Evolutionary conservation across 2,113 vertebrate genomes (phyloP).

Genomic region (Electrona antarctica): DNA sequence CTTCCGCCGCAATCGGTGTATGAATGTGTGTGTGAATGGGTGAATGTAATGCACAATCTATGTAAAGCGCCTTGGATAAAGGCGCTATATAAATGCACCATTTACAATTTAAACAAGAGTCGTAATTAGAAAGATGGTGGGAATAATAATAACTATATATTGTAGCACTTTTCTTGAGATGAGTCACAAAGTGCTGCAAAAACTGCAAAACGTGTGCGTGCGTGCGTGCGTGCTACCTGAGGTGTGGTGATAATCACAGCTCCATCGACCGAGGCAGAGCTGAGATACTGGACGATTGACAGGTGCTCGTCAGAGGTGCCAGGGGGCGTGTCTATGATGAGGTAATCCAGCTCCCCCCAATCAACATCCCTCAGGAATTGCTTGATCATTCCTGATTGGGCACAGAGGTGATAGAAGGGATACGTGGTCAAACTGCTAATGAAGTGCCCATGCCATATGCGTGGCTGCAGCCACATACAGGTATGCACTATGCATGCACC

Average conservation of each 20-base stretch:
- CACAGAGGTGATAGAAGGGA: not conserved
- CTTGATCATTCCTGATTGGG: conserved; percentile 90
- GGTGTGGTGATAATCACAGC: conserved; percentile 93
- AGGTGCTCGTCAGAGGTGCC: conserved; percentile 96
- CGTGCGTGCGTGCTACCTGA: conserved; percentile 79
- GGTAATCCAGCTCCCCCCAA: conserved; percentile 95
- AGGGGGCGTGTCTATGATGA: conserved; percentile 92
- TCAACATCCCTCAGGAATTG: conserved; percentile 96
- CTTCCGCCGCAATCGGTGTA: no score
- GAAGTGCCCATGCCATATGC: not conserved
- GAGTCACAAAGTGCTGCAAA: no score
- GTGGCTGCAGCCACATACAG: no score
- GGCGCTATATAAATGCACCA: no score
- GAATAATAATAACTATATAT: no score
- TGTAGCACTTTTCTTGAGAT: no score
- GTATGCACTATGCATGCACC: no score
- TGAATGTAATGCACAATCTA: no score
- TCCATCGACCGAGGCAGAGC: conserved; percentile 82
- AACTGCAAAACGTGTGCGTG: not conserved
- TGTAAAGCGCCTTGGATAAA: no score
- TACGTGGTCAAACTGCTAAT: not conserved
- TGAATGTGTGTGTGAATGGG: no score
- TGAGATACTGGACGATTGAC: conserved; percentile 91
- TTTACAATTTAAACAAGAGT: no score
- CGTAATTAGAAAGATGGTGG: no score